Conservation (phyloP, 2,797 vertebrate genomes). For the Sandelia bainsii region DNA sequence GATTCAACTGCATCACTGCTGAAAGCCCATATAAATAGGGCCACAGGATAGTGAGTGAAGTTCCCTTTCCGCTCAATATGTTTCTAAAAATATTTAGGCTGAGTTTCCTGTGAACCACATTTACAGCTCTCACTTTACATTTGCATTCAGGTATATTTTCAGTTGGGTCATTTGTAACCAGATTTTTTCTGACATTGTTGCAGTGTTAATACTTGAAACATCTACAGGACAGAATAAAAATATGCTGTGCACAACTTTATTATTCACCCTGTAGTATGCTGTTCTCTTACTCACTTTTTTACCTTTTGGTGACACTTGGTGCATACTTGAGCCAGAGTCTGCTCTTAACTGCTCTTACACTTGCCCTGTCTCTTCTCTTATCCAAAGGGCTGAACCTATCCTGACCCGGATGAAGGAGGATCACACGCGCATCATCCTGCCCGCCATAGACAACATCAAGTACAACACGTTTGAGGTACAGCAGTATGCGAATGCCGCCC, state of each 20-base stretch:
- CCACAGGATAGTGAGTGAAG: background rate
- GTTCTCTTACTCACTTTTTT: conserved; percentile 13
- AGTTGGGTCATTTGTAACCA: conserved; percentile 1
- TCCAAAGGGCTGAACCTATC: conserved; percentile 91
- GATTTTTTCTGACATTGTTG: conserved; percentile 20
- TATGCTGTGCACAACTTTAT: background rate
- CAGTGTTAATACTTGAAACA: conserved; percentile 33
- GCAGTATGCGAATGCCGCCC: conserved; percentile 96
- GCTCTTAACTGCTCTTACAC: conserved; percentile 38
- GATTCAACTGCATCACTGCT: conserved; percentile 13
- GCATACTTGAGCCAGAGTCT: conserved; percentile 4
- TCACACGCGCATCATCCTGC: conserved; percentile 92
- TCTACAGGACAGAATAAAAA: conserved; percentile 24
- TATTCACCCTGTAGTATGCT: conserved; percentile 16
- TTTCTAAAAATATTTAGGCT: background rate
- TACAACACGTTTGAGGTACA: conserved; percentile 98
- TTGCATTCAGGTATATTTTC: conserved; percentile 16
- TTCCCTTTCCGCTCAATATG: conserved; percentile 11
- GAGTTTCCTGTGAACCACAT: conserved; percentile 5
- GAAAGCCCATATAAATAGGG: conserved; percentile 35
- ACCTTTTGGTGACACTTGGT: background rate
- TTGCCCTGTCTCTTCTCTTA: conserved; percentile 12
- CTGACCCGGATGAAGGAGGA: conserved; percentile 94
- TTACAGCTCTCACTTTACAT: conserved; percentile 18
- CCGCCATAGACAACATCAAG: conserved; percentile 98